phyloP scores from a whole-genome alignment of 2,113 vertebrate genomes.

The Dasyornis broadbenti region DNA sequence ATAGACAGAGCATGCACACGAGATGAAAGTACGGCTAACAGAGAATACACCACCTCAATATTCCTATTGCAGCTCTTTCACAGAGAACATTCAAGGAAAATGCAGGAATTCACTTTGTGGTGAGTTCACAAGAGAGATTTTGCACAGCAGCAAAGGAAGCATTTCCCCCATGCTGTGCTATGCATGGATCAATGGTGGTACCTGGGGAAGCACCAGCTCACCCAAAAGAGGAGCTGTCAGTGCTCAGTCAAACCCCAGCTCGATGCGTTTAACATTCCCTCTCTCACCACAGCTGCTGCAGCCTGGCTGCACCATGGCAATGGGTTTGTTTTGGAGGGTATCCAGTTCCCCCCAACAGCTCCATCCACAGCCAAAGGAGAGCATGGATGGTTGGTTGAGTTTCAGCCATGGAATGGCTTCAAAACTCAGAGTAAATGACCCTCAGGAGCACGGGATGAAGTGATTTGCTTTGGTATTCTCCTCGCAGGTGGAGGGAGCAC shows the following conservation, averaged over 20 bases:
- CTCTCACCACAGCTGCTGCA: neutral
- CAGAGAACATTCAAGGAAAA: neutral
- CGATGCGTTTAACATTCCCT: neutral
- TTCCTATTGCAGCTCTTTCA: neutral
- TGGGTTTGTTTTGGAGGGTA: neutral
- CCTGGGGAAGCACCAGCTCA: neutral
- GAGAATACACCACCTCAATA: neutral
- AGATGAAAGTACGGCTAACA: neutral
- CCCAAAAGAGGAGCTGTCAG: neutral
- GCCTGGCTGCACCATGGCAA: neutral
- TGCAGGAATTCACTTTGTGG: fast-evolving
- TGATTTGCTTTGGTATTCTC: neutral
- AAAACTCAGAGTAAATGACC: neutral
- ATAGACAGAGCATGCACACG: neutral
- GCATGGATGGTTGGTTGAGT: neutral
- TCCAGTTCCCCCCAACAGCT: neutral
- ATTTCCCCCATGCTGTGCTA: neutral
- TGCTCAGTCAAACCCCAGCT: neutral
- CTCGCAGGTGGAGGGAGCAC: neutral
- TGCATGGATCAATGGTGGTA: fast-evolving
- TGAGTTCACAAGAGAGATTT: neutral
- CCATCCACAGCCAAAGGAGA: neutral
- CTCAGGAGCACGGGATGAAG: neutral
- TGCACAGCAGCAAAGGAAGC: neutral
- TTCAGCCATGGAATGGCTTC: neutral